Evolutionary conservation across 2,113 vertebrate species (phyloP).

Genomic region (Grus americana): DNA sequence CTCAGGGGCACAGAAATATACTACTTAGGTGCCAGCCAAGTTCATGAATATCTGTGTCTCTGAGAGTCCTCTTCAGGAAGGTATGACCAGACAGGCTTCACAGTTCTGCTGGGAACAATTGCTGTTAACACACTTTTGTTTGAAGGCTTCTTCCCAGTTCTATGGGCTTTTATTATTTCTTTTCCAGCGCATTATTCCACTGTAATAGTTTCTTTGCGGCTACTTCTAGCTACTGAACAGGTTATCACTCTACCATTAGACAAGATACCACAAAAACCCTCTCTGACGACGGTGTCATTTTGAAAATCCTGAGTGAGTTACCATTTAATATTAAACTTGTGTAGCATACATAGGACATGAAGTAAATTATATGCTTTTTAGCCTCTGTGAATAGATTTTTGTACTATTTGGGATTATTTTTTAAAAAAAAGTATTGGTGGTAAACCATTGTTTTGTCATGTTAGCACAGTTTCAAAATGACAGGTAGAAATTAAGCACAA

Average conservation of each 20-base stretch:
- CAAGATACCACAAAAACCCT: background rate
- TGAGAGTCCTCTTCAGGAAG: background rate
- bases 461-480: background rate
- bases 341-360: background rate
- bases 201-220: background rate
- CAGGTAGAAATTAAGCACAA: background rate
- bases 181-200: background rate
- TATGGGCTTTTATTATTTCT: background rate
- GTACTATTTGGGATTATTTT: background rate
- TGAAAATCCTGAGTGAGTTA: background rate
- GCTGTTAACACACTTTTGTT: background rate
- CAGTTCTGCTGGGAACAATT: background rate
- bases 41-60: background rate
- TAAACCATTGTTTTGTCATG: background rate
- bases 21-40: background rate
- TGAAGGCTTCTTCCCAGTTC: background rate
- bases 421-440: background rate
- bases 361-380: background rate
- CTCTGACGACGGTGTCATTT: background rate
- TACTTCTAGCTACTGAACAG: background rate
- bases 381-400: background rate
- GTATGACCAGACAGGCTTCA: background rate
- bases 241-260: background rate
- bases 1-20: background rate
- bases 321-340: background rate